Percentiles rank a stretch among this genome's conserved stretches.
Conservation (phyloP, 2,888 invertebrate species). For the Nemotelus nigrinus region DNA sequence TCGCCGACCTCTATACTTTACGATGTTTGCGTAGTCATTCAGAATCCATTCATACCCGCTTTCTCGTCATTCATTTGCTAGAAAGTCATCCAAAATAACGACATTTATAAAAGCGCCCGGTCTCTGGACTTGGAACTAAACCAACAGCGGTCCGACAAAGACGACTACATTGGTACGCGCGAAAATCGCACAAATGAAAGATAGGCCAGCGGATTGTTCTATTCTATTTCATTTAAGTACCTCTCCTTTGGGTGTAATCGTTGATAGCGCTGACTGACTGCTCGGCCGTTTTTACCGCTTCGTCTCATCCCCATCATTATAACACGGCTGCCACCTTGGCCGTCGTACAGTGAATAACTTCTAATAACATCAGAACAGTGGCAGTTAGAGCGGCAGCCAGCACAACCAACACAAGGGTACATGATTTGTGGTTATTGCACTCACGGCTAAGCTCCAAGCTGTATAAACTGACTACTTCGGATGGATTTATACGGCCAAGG, state of each 20-base stretch:
- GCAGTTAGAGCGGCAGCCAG: constrained; percentile 18
- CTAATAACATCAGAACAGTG: constrained; percentile 43
- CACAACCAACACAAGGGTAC: constrained; percentile 44
- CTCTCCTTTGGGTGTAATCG: constrained; percentile 44
- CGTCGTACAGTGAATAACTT: constrained; percentile 41
- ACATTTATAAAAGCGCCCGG: constrained; percentile 37
- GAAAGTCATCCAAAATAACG: constrained; percentile 44
- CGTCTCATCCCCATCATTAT: constrained; percentile 23
- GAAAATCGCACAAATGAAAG: constrained; percentile 38
- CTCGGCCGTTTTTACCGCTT: background rate
- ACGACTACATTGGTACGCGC: background rate
- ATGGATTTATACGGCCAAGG: constrained; percentile 50
- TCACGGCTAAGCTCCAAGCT: constrained; percentile 48
- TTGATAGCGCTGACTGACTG: constrained; percentile 34
- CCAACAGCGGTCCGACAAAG: too few species aligned
- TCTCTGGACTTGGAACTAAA: background rate
- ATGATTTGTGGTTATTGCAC: constrained; percentile 48
- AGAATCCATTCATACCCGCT: background rate
- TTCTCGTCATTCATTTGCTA: constrained; percentile 6
- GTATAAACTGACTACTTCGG: constrained; percentile 50
- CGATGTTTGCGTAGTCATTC: background rate
- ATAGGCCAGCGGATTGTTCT: constrained; percentile 45
- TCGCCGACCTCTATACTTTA: constrained; percentile 26
- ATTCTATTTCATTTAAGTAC: constrained; percentile 44
- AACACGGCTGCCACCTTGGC: background rate